Evolutionary conservation across 2,888 invertebrate species (phyloP), one percentile per base, ranked within the genome.

Genomic region (Acanthococcus lagerstroemiae): DNA sequence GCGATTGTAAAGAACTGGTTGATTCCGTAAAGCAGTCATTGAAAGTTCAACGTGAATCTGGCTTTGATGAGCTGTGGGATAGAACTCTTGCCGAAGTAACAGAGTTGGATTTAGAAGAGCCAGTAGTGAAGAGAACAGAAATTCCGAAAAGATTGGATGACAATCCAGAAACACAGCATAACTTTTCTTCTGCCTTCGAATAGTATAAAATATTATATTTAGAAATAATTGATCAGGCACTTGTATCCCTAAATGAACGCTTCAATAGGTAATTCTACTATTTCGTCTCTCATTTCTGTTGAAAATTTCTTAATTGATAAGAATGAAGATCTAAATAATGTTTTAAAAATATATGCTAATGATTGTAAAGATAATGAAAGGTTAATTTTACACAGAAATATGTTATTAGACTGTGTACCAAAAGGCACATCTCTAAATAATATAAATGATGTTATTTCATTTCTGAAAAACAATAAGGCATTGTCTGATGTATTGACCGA

Each of bases 291-390:
- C 17, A 19, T 48, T 19, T 48, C 6, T n/a, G n/a, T n/a, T n/a
- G 50, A 12, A 48, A 48, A 48, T 48, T 48, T 48, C 50, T 48
- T 19, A 48, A 48, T 19, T 19, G 50, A 48, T 48, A 48, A 48
- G 19, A 48, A 48, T n/a, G 17, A 48, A 48, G 37, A 6, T 37
- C 7, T 48, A 48, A 48, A 48, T 48, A 48, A 48, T 48, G 19
- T 48, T 48, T 48, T 48, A 48, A 48, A 48, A 48, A 48, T 12
- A 12, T n/a, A n/a, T n/a, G n/a, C n/a, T n/a, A n/a, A n/a, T n/a
- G n/a, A n/a, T n/a, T n/a, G n/a, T n/a, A n/a, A n/a, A n/a, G n/a
- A n/a, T n/a, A n/a, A n/a, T 48, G 6, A 48, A 48, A 7, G 12
- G 9, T 12, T 48, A 12, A 48, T 12, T 48, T 48, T 48, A 12